Evolutionary conservation across 2,113 vertebrate genomes (phyloP).

Genomic region (Silurus asotus): DNA sequence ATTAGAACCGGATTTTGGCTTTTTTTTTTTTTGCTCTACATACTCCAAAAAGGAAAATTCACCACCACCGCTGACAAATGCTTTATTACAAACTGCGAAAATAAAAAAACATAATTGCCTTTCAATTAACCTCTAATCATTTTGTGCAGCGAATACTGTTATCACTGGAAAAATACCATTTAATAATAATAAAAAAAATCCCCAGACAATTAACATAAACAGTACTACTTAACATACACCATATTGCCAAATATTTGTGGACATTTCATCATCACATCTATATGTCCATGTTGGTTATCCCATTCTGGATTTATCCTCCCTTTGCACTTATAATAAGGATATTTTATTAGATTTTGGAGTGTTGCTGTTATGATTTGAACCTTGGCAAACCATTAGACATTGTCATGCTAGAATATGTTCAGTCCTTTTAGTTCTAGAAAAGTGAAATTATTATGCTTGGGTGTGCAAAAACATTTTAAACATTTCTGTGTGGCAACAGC

Average conservation of each 20-base stretch:
- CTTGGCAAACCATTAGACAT: not conserved
- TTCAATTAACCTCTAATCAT: not conserved
- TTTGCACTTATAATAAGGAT: not conserved
- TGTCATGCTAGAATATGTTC: not conserved
- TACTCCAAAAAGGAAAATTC: not conserved
- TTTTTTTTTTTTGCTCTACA: not conserved
- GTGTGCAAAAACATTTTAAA: not conserved
- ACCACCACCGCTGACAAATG: not conserved
- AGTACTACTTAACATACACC: not conserved
- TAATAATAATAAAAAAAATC: not conserved
- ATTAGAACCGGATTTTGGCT: not conserved
- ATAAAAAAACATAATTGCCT: not conserved
- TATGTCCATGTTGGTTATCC: not conserved
- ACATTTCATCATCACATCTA: not conserved
- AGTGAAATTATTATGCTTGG: not conserved
- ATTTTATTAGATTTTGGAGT: not conserved
- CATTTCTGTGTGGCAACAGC: not conserved
- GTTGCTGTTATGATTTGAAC: not conserved
- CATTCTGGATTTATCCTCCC: not conserved
- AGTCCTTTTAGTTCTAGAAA: not conserved
- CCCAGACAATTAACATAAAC: not conserved
- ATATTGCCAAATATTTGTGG: not conserved
- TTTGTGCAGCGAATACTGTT: not conserved
- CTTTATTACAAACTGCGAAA: not conserved
- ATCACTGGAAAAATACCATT: not conserved